A percentile compares a stretch with the other conserved stretches of the same genome.
phyloP scores from a whole-genome alignment of 2,797 vertebrate species.

The Rhinogobio ventralis region DNA sequence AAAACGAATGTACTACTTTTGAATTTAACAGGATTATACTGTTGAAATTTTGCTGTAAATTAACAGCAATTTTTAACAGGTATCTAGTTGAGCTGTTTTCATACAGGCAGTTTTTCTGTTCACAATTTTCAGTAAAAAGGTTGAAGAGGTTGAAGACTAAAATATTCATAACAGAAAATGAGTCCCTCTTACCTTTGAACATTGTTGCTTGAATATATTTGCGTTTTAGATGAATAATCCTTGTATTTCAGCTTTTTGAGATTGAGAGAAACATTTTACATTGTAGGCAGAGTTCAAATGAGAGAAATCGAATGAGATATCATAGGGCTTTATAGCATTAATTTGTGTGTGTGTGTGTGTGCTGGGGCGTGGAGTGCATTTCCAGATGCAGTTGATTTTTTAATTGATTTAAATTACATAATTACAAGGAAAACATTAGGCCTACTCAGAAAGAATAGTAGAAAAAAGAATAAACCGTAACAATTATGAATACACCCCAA shows the following conservation, averaged over 20 bases:
- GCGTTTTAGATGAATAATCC: neutral
- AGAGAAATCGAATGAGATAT: neutral
- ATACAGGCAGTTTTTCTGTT: neutral
- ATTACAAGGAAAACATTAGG: neutral
- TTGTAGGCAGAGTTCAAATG: neutral
- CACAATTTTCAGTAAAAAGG: neutral
- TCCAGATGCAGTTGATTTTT: neutral
- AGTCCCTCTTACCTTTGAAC: conserved; percentile 24
- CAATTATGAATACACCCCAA: neutral
- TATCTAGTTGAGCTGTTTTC: neutral
- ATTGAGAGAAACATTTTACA: neutral
- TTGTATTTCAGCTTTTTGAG: neutral
- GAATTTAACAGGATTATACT: no score
- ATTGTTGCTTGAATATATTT: neutral
- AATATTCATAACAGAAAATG: neutral
- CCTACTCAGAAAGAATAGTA: neutral
- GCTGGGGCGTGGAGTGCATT: neutral
- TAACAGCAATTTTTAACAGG: no score
- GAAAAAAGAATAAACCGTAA: neutral
- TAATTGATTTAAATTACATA: no score
- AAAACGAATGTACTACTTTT: no score
- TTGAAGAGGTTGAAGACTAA: neutral
- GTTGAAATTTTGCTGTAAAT: no score
- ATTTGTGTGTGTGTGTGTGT: neutral
- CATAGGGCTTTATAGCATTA: neutral